Percentiles rank a stretch among this genome's conserved stretches.
Conservation (phyloP, 2,113 vertebrate species). For the Saguinus imperator region DNA sequence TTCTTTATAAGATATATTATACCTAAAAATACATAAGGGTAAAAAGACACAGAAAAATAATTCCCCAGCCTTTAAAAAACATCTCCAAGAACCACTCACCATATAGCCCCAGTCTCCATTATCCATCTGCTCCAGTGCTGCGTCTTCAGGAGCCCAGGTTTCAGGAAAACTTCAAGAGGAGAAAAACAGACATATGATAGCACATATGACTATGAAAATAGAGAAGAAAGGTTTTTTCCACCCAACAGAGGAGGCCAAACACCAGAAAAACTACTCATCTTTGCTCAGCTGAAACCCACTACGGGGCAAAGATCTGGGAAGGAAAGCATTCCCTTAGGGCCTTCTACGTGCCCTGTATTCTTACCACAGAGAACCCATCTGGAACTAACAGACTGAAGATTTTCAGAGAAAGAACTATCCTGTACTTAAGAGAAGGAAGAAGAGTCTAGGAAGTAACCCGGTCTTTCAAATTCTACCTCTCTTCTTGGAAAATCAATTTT, state of each 20-base stretch:
- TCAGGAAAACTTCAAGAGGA: slow-evolving; percentile 71
- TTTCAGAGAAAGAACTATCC: background rate
- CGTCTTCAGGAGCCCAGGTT: slow-evolving; percentile 76
- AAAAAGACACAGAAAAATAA: background rate
- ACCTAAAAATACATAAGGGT: background rate
- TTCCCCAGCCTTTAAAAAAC: background rate
- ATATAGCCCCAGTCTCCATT: slow-evolving; percentile 99
- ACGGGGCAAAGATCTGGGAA: slow-evolving; percentile 32
- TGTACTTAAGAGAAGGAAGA: slow-evolving; percentile 34
- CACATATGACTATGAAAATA: slow-evolving; percentile 38
- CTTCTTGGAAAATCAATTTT: slow-evolving; percentile 19
- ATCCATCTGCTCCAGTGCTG: slow-evolving; percentile 92
- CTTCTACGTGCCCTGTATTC: background rate
- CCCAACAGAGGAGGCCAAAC: slow-evolving; percentile 48
- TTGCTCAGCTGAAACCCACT: slow-evolving; percentile 58
- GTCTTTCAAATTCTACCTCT: background rate
- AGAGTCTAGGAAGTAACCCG: background rate
- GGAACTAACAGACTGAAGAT: background rate
- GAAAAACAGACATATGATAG: slow-evolving; percentile 60
- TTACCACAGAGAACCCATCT: background rate
- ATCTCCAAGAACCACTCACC: slow-evolving; percentile 85
- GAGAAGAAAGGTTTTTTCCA: slow-evolving; percentile 23
- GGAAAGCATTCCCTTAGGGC: background rate
- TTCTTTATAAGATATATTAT: background rate
- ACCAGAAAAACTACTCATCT: slow-evolving; percentile 22